Conservation (phyloP, 2,888 invertebrate genomes). For the Mantis religiosa region DNA sequence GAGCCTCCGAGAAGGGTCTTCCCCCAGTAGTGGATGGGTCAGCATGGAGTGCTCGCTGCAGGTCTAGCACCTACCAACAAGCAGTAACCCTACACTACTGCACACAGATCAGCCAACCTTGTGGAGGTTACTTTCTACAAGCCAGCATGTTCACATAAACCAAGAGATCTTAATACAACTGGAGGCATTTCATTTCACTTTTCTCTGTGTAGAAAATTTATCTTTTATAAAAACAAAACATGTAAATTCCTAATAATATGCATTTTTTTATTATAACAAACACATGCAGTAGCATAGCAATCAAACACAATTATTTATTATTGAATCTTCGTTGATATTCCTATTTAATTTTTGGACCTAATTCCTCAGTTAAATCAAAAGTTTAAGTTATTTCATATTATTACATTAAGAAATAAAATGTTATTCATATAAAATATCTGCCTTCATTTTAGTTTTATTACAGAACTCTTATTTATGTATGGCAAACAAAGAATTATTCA, state of each 20-base stretch:
- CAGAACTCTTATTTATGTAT: no score
- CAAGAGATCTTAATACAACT: not conserved
- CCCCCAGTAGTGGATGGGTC: conserved; percentile 58
- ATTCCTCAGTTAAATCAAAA: no score
- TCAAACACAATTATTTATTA: not conserved
- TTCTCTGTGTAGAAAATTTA: not conserved
- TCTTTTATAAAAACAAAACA: not conserved
- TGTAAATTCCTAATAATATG: not conserved
- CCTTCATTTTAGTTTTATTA: no score
- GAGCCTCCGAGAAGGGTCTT: conserved; percentile 43
- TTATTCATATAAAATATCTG: no score
- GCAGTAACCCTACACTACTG: conserved; percentile 16
- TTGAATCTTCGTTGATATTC: not conserved
- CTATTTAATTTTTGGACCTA: not conserved
- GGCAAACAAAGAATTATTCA: no score
- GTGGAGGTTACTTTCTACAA: not conserved
- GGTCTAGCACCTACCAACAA: conserved; percentile 65
- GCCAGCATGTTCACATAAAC: not conserved
- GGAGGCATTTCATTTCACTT: not conserved
- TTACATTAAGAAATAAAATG: no score
- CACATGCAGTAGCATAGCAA: not conserved
- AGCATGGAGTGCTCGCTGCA: conserved; percentile 75
- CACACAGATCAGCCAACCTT: not conserved
- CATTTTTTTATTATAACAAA: not conserved
- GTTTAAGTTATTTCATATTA: no score